A percentile compares a stretch with the other conserved stretches of the same genome.
Conservation (phyloP, 1,140 invertebrate species). For the Brachystomella parvula region DNA sequence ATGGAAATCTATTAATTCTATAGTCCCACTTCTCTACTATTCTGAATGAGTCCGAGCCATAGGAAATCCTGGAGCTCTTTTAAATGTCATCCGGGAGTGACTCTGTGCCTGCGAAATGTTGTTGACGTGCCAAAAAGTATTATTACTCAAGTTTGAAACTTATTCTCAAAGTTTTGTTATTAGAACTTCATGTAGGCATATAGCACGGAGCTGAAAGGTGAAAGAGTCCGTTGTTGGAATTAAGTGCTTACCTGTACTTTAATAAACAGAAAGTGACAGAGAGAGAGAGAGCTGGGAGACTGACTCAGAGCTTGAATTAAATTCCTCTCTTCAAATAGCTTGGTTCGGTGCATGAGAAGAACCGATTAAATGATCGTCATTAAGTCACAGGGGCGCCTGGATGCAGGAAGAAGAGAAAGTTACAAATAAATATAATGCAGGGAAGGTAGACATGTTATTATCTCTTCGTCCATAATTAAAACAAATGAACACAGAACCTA, state of each 20-base stretch:
- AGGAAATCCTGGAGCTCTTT: neutral
- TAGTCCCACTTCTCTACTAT: neutral
- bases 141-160: neutral
- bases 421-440: neutral
- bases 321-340: too few relatives aligned
- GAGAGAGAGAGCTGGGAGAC: too few relatives aligned
- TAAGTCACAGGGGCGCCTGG: neutral
- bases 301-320: too few relatives aligned
- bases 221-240: neutral
- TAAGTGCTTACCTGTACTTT: neutral
- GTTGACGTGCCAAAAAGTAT: neutral
- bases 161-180: neutral
- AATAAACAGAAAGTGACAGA: neutral
- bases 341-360: neutral
- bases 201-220: neutral
- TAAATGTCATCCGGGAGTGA: neutral
- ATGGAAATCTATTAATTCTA: conserved; percentile 11
- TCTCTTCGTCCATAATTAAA: neutral
- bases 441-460: neutral
- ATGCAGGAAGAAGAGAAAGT: neutral
- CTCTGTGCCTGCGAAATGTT: neutral
- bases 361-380: neutral
- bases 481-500: neutral
- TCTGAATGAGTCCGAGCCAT: neutral
- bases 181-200: neutral